phyloP scores from a whole-genome alignment of 2,113 vertebrate genomes.

The Muntiacus reevesi region DNA sequence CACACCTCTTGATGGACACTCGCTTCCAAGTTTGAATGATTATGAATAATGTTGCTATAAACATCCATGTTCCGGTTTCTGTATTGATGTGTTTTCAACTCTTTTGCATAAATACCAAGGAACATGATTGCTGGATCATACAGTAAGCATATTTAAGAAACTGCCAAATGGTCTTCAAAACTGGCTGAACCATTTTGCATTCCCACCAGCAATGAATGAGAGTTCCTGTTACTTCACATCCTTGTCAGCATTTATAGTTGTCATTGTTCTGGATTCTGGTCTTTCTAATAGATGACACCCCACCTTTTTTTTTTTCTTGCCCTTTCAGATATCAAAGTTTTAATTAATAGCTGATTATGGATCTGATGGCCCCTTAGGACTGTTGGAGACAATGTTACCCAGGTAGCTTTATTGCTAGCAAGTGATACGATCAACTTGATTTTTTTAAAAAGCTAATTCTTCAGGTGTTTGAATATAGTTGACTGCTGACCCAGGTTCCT shows the following conservation, averaged over 20 bases:
- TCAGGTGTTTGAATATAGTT: neutral
- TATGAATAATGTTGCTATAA: neutral
- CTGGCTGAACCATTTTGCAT: neutral
- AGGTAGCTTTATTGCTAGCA: constrained; percentile 12
- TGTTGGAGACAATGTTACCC: neutral
- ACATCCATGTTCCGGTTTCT: neutral
- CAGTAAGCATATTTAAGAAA: neutral
- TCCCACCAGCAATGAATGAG: neutral
- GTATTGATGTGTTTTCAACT: neutral
- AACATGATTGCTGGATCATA: neutral
- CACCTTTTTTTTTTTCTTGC: neutral
- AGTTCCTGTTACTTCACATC: neutral
- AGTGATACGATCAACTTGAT: neutral
- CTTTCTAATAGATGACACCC: neutral
- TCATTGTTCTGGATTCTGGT: neutral
- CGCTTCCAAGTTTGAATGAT: neutral
- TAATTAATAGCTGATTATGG: neutral
- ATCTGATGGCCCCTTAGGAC: neutral
- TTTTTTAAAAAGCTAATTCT: neutral
- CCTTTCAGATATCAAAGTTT: neutral
- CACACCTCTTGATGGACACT: neutral
- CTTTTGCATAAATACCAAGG: neutral
- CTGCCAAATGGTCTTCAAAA: neutral
- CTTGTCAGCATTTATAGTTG: neutral
- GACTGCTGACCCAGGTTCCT: neutral